These are phyloP conservation scores for Rhyzopertha dominica DNA, from an alignment of 1,140 invertebrate genomes.

Conservation along the genomic window DNA sequence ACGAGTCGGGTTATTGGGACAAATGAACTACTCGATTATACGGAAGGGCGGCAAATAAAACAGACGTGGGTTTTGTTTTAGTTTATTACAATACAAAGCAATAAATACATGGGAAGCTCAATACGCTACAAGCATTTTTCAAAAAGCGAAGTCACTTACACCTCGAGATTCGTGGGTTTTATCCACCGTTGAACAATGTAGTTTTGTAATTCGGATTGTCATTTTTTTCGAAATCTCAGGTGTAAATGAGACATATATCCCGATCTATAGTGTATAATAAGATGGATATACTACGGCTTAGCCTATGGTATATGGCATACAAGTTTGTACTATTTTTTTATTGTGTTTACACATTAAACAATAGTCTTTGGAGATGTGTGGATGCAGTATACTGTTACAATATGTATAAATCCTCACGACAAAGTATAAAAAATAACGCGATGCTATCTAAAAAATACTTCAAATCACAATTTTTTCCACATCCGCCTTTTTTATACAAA, in stretches of 20 bases:
- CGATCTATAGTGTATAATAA: constrained; percentile 8
- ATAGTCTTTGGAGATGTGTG: constrained; percentile 7
- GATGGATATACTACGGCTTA: constrained; percentile 16
- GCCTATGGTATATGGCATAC: constrained; percentile 19
- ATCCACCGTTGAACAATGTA: constrained; percentile 7
- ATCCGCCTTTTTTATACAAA: background rate
- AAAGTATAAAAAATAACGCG: constrained; percentile 3
- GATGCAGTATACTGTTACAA: background rate
- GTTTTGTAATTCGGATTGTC: constrained; percentile 7
- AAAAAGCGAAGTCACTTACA: constrained; percentile 14
- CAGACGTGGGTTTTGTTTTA: no score
- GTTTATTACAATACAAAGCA: no score
- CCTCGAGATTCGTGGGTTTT: constrained; percentile 6
- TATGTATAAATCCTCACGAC: background rate
- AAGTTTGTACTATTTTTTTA: constrained; percentile 19
- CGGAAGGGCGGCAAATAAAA: no score
- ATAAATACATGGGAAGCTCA: constrained; percentile 30
- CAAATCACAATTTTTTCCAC: background rate
- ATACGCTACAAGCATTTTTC: constrained; percentile 23
- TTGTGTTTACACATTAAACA: constrained; percentile 13
- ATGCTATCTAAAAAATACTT: constrained; percentile 1
- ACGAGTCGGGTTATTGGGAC: no score
- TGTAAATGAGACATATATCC: constrained; percentile 2
- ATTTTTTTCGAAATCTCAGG: background rate
- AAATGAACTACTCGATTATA: no score